Evolutionary conservation across 2,888 invertebrate genomes (phyloP).

Genomic region (Nephrotoma appendiculata): DNA sequence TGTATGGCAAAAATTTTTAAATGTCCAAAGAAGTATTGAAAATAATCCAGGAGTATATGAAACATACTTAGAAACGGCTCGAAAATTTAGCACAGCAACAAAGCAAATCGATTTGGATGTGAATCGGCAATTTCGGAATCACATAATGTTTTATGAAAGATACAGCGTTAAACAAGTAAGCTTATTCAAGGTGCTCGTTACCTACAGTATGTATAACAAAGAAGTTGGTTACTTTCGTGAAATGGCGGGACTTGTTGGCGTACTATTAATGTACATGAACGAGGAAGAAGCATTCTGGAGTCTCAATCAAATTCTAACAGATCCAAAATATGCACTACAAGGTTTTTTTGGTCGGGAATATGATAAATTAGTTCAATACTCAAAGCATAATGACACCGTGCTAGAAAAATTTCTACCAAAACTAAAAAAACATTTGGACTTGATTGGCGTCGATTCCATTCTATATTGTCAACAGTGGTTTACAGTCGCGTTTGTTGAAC

Average conservation of each 20-base stretch:
- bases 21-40: slow-evolving; percentile 60
- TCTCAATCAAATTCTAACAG: slow-evolving; percentile 68
- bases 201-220: slow-evolving; percentile 97
- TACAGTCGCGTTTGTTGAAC: slow-evolving; percentile 44
- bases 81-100: slow-evolving; percentile 87
- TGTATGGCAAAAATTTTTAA: slow-evolving; percentile 59
- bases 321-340: slow-evolving; percentile 84
- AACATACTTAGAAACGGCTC: slow-evolving; percentile 77
- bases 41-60: slow-evolving; percentile 69
- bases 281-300: slow-evolving; percentile 96
- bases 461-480: slow-evolving; percentile 94
- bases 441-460: slow-evolving; percentile 78
- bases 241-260: slow-evolving; percentile 51
- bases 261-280: slow-evolving; percentile 86
- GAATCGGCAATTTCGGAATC: slow-evolving; percentile 97
- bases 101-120: slow-evolving; percentile 98
- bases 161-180: slow-evolving; percentile 93
- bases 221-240: slow-evolving; percentile 42
- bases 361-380: slow-evolving; percentile 80
- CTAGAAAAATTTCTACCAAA: slow-evolving; percentile 81
- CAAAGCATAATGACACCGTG: slow-evolving; percentile 85
- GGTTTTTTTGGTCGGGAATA: slow-evolving; percentile 38
- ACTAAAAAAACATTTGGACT: slow-evolving; percentile 80
- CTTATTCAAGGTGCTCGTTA: slow-evolving; percentile 89
- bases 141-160: slow-evolving; percentile 79